Conservation (phyloP, 2,113 vertebrate genomes). For the Oryzias melastigma region DNA sequence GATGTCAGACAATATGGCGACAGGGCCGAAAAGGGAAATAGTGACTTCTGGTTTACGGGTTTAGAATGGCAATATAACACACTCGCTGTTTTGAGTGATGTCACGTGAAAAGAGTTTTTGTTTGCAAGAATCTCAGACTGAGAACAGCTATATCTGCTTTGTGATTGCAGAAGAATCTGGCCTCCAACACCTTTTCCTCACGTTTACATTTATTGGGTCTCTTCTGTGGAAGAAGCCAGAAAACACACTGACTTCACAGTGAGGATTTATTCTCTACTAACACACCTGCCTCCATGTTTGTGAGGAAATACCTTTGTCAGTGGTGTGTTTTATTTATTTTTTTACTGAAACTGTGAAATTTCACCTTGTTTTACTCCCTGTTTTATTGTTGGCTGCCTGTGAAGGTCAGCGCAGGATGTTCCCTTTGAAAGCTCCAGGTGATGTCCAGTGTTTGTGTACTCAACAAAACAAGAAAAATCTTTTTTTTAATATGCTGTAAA, state of each 20-base stretch:
- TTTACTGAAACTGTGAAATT: slow-evolving; percentile 78
- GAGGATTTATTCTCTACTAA: slow-evolving; percentile 66
- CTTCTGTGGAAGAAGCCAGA: slow-evolving; percentile 47
- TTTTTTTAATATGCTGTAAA: no score
- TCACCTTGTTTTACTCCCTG: slow-evolving; percentile 69
- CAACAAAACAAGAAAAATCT: slow-evolving; percentile 12
- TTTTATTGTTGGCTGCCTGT: slow-evolving; percentile 64
- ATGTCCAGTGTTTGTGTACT: slow-evolving; percentile 47
- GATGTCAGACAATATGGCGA: no score
- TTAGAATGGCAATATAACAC: no score
- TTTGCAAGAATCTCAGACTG: slow-evolving; percentile 2
- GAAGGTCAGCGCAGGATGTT: slow-evolving; percentile 66
- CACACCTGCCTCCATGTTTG: slow-evolving; percentile 63
- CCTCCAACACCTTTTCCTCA: slow-evolving; percentile 54
- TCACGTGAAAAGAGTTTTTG: neutral
- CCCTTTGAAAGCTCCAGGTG: slow-evolving; percentile 56
- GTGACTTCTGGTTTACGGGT: no score
- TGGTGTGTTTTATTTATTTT: slow-evolving; percentile 49
- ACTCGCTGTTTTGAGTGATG: no score
- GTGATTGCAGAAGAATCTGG: slow-evolving; percentile 56
- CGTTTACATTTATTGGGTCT: slow-evolving; percentile 69
- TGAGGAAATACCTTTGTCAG: slow-evolving; percentile 54
- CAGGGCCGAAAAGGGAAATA: no score
- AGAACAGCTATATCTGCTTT: slow-evolving; percentile 43
- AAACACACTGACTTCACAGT: slow-evolving; percentile 35